A percentile compares a stretch with the other conserved stretches of the same genome.
Conservation (phyloP, 2,888 invertebrate species). For the Campoplex capitator region DNA sequence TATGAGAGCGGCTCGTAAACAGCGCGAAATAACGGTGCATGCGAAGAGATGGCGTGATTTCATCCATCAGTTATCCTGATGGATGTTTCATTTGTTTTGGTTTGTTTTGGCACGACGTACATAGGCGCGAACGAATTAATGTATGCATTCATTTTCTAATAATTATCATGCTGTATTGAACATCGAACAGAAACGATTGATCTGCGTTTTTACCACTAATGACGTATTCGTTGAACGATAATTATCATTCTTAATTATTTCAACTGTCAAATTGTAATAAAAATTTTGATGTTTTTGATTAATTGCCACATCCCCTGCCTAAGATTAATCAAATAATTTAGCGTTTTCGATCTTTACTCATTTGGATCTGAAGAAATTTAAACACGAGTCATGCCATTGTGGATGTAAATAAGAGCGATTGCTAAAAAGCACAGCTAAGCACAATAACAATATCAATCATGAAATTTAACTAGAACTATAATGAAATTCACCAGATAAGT, state of each 20-base stretch:
- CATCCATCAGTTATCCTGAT: slow-evolving; percentile 3
- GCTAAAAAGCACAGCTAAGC: too few relatives aligned
- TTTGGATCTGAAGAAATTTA: too few relatives aligned
- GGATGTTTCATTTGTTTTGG: not conserved
- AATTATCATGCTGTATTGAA: not conserved
- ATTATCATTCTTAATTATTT: too few relatives aligned
- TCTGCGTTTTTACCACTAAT: not conserved
- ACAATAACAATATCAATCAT: too few relatives aligned
- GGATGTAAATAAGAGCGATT: too few relatives aligned
- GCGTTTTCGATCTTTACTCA: too few relatives aligned
- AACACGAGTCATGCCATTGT: too few relatives aligned
- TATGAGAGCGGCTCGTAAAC: slow-evolving; percentile 16
- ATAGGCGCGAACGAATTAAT: not conserved
- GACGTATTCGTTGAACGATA: not conserved
- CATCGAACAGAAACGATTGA: slow-evolving; percentile 4
- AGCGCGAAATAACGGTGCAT: slow-evolving; percentile 26
- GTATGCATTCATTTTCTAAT: not conserved
- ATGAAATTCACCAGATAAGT: not conserved
- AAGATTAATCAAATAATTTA: too few relatives aligned
- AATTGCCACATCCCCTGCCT: too few relatives aligned
- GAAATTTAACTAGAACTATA: too few relatives aligned
- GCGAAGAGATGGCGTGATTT: slow-evolving; percentile 27
- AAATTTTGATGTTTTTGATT: too few relatives aligned
- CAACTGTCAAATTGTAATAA: too few relatives aligned
- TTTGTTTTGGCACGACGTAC: not conserved